Evolutionary conservation across 2,888 invertebrate species (phyloP).

Genomic region (Prionchulus punctatus): DNA sequence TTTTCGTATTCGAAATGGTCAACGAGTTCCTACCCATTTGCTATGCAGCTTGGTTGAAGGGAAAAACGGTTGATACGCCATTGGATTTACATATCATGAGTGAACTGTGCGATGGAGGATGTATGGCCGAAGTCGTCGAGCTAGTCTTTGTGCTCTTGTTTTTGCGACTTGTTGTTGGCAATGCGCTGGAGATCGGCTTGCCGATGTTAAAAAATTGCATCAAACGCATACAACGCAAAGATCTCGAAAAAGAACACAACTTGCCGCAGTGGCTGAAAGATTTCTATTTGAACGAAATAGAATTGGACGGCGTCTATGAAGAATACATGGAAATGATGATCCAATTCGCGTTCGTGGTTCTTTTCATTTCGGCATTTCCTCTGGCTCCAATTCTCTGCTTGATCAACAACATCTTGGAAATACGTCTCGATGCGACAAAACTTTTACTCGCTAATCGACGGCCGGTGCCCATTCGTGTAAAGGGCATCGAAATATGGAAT

Average conservation of each 20-base stretch:
- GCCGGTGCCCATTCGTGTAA: conserved; percentile 3
- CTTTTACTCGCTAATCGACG: not conserved
- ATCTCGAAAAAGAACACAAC: not conserved
- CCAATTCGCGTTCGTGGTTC: conserved; percentile 2
- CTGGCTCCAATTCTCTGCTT: not conserved
- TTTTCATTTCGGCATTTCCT: not conserved
- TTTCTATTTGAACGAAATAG: not conserved
- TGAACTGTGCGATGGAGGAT: conserved; percentile 1
- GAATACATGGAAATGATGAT: conserved; percentile 7
- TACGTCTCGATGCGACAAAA: conserved; percentile 2
- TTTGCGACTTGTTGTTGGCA: not conserved
- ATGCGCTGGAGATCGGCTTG: not conserved
- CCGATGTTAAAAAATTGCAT: not conserved
- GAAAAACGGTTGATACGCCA: not conserved
- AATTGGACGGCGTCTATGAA: conserved; percentile 1
- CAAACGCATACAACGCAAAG: not conserved
- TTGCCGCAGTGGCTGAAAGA: not conserved
- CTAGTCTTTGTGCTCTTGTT: not conserved
- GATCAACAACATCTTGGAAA: conserved; percentile 2
- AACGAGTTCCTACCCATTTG: conserved; percentile 4
- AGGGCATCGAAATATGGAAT: conserved; percentile 39
- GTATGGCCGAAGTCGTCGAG: not conserved
- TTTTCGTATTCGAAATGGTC: not conserved
- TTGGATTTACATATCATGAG: not conserved
- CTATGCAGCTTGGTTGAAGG: conserved; percentile 3